Percentiles rank a stretch among this genome's conserved stretches.
These are phyloP conservation scores for Aphidius ervi DNA, from an alignment of 1,140 invertebrate species.

Conservation along the genomic window DNA sequence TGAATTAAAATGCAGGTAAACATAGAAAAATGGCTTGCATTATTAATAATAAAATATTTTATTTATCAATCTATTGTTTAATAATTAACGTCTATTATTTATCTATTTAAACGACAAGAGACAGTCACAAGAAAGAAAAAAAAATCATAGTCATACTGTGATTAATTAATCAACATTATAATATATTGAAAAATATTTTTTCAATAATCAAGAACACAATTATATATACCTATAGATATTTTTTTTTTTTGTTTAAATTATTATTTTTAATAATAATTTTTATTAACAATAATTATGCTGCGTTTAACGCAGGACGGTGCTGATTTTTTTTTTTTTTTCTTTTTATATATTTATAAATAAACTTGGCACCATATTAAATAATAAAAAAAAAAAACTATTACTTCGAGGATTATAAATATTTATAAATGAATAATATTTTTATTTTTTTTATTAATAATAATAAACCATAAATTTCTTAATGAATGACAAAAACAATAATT, in stretches of 20 bases:
- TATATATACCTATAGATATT: no score
- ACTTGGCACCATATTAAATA: conserved; percentile 18
- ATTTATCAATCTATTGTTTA: neutral
- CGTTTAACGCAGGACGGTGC: conserved; percentile 27
- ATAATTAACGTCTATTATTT: no score
- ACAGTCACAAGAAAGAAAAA: no score
- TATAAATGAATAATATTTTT: neutral
- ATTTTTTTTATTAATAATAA: conserved; percentile 4
- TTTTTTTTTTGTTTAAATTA: no score
- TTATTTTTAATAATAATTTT: neutral
- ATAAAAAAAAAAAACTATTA: neutral
- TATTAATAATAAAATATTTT: conserved; percentile 32
- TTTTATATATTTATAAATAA: conserved; percentile 10
- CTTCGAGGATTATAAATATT: neutral
- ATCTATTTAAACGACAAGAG: no score
- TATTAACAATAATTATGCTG: conserved; percentile 16
- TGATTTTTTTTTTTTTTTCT: conserved; percentile 17
- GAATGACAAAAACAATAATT: neutral
- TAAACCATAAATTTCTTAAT: conserved; percentile 7
- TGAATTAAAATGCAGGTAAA: conserved; percentile 28
- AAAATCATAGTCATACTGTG: no score
- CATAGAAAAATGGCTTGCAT: conserved; percentile 32
- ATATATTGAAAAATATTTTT: no score
- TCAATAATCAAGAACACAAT: no score
- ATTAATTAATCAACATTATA: no score